Percentiles rank a stretch among this genome's conserved stretches.
These are phyloP conservation scores for Pectinophora gossypiella DNA, from an alignment of 1,140 invertebrate species.

Conservation along the genomic window DNA sequence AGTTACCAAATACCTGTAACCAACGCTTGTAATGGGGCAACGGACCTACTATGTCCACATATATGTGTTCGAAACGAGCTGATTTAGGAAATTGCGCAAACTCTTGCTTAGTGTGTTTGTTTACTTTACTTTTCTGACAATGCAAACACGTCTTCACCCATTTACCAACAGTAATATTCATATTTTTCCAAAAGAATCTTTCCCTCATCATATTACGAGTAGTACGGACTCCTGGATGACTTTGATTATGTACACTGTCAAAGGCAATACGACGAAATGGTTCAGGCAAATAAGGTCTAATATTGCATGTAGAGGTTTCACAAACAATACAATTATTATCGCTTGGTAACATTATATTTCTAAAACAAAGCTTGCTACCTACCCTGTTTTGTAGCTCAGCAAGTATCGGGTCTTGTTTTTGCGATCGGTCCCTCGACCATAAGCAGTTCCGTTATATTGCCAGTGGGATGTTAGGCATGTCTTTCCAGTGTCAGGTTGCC, in stretches of 20 bases:
- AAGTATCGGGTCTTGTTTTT: too few relatives aligned
- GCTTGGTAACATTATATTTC: too few relatives aligned
- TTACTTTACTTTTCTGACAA: constrained; percentile 27
- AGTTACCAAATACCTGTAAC: constrained; percentile 54
- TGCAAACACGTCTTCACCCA: constrained; percentile 28
- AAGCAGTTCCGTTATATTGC: too few relatives aligned
- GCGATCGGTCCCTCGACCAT: too few relatives aligned
- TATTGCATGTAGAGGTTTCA: constrained; percentile 4
- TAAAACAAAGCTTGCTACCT: too few relatives aligned
- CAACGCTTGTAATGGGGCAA: constrained; percentile 41
- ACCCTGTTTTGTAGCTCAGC: too few relatives aligned
- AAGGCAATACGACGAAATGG: constrained; percentile 1
- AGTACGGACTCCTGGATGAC: constrained; percentile 11
- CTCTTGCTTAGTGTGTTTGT: constrained; percentile 1
- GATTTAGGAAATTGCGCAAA: not conserved
- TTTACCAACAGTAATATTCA: constrained; percentile 44
- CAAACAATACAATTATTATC: too few relatives aligned
- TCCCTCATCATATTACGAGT: constrained; percentile 4
- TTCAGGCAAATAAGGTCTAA: constrained; percentile 6
- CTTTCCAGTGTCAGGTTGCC: too few relatives aligned
- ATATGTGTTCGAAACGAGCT: constrained; percentile 57
- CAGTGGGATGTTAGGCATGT: too few relatives aligned
- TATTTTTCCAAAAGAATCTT: constrained; percentile 11
- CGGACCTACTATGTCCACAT: constrained; percentile 73
- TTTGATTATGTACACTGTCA: constrained; percentile 2